Percentiles rank a stretch among this genome's conserved stretches.
Conservation (phyloP, 2,113 vertebrate genomes). For the Myrmecobius fasciatus region DNA sequence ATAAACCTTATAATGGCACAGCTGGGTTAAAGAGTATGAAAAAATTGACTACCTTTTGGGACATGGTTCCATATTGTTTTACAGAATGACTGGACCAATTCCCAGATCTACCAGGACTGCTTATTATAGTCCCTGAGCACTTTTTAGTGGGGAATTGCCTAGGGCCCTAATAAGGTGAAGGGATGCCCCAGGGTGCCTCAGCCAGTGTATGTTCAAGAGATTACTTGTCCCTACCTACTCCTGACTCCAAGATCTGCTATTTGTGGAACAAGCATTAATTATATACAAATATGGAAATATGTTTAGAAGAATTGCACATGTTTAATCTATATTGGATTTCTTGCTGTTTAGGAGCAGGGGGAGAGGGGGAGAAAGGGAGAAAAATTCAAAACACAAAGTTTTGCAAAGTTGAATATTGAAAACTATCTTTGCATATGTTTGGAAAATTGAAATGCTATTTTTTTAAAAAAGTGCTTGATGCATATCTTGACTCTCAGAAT, state of each 20-base stretch:
- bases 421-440: too few relatives aligned
- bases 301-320: too few relatives aligned
- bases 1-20: background rate
- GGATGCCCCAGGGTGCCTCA: background rate
- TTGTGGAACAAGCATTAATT: background rate
- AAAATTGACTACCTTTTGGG: background rate
- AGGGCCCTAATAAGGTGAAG: background rate
- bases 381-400: too few relatives aligned
- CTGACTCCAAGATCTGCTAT: background rate
- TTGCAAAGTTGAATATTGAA: too few relatives aligned
- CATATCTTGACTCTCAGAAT: background rate
- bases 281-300: too few relatives aligned
- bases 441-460: too few relatives aligned
- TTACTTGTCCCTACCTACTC: background rate
- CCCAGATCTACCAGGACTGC: background rate
- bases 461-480: background rate
- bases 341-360: too few relatives aligned
- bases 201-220: background rate
- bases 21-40: background rate
- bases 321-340: too few relatives aligned
- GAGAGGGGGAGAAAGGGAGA: too few relatives aligned
- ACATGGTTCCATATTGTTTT: background rate
- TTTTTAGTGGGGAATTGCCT: background rate
- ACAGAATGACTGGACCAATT: background rate
- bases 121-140: background rate